Evolutionary conservation across 1,140 invertebrate species (phyloP), one percentile per base, ranked within the genome.

Genomic region (Reticulitermes speratus): DNA sequence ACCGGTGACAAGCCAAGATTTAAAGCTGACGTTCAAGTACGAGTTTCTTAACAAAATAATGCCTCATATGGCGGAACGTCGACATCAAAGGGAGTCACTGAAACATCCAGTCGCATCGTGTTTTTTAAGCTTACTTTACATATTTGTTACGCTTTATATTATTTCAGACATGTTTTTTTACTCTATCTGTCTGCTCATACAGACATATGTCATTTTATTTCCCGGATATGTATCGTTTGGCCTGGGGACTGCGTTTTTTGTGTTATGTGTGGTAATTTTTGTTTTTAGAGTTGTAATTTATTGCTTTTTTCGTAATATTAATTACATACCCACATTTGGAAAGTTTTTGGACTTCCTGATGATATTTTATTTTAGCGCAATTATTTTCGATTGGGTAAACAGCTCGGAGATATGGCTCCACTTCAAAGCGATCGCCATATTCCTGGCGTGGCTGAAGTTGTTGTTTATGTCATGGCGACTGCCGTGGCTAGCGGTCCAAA

Each of bases 381-480:
- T 38, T 2, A 2, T 38, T 38, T 38, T 38, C 5, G 38, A 38
- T 38, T 38, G 38, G 38, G 5, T 38, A 5, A 38, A 38, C 38
- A 38, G 38, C 38, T 38, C 38, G 21, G 8, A 25, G 59, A 19
- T 65, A 19, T 16, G 19, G 19, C 93, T 84, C n/a, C 90, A 91
- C 83, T 83, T 91, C 16, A 91, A 94, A 5, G 94, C 95, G 0
- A 89, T 96, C 14, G 93, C 93, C 0, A 95, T 96, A 87, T 90
- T 97, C 16, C 89, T 97, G 44, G 95, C 95, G 2, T 95, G 96
- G 52, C 92, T 94, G 87, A 95, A 96, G 89, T 89, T 97, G 25
- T 93, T 97, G 3, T 90, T 96, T 9, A 89, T 97, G 2, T 94
- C 97, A 69, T 96, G 96, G 8, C 94, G 96, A 87, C 96, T 96